Base-by-base conservation (phyloP, 2,797 vertebrate species). In the Siniperca undulata region DNA sequence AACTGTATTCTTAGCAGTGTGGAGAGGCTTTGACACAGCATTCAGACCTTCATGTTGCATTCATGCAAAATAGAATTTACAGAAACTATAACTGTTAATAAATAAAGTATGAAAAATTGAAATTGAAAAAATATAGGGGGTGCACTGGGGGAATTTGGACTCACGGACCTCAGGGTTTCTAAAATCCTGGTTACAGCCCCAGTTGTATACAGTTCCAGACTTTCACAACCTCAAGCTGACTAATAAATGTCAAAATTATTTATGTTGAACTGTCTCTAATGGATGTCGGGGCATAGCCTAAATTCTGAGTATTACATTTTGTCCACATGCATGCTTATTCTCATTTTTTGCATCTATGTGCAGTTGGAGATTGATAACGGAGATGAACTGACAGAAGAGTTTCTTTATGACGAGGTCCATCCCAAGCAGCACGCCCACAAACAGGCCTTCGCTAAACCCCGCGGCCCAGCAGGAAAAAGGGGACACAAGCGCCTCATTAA, bases 401-500 rank as follows among this genome's bases (percentile, higher is more conserved):
- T 99, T 92, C 95, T 99, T 83, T 99, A 99, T 0, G 97, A 99
- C 0, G 99, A 99, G 93, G 97, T 99, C 87, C 98, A 99, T 91
- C 99, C 98, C 83, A 99, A 98, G 91, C 98, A 99, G 77, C 97
- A 99, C 0, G 96, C 97, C 85, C 97, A 97, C 94, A 99, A 96
- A 89, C 97, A 98, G 95, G 98, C 98, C 74, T 99, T 99, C 2
- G 97, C 98, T 90, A 99, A 99, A 93, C 99, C 98, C 91, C 96
- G 96, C n/a, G 98, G 99, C 74, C 98, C 99, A 0, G 97, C 98
- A 19, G 99, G 98, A 20, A 99, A 99, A 73, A 95, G 98, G 44
- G 99, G 99, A 91, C 97, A 97, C 94, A 99, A 99, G 93, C 97
- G 98, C 60, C 97, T 99, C 71, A 99, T 99, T 90, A 98, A 97